Percentiles rank a stretch among this genome's conserved stretches.
These are phyloP conservation scores for Salvelinus fontinalis DNA, from an alignment of 2,113 vertebrate genomes.

Conservation along the genomic window DNA sequence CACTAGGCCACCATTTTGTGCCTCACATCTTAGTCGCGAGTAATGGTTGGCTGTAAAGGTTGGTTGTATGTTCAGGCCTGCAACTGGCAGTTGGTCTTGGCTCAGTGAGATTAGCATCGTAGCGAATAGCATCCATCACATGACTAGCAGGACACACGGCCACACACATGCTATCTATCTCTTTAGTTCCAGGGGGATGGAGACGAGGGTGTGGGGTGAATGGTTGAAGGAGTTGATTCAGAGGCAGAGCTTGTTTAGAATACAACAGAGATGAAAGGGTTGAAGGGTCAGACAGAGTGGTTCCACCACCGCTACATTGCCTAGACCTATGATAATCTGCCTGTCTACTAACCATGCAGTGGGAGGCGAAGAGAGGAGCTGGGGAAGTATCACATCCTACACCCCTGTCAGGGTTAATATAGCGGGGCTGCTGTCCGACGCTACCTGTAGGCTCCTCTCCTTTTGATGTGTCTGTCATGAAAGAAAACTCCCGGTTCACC, in stretches of 20 bases:
- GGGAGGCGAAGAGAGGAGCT: not conserved
- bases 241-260: not conserved
- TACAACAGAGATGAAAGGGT: not conserved
- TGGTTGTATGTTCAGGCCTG: not conserved
- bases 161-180: too few relatives aligned
- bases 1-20: constrained; percentile 1
- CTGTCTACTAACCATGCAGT: not conserved
- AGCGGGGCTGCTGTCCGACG: too few relatives aligned
- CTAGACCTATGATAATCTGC: not conserved
- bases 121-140: not conserved
- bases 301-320: not conserved
- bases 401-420: not conserved
- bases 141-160: not conserved
- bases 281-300: not conserved
- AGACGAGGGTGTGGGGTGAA: not conserved
- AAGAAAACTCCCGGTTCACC: not conserved
- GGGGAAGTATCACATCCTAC: not conserved
- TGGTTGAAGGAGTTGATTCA: not conserved
- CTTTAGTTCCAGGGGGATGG: too few relatives aligned
- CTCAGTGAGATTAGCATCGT: not conserved
- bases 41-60: not conserved
- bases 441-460: not conserved
- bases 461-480: constrained; percentile 2
- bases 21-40: not conserved
- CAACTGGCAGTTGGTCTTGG: not conserved